phyloP scores from a whole-genome alignment of 2,113 vertebrate species.

The Sinocyclocheilus grahami region DNA sequence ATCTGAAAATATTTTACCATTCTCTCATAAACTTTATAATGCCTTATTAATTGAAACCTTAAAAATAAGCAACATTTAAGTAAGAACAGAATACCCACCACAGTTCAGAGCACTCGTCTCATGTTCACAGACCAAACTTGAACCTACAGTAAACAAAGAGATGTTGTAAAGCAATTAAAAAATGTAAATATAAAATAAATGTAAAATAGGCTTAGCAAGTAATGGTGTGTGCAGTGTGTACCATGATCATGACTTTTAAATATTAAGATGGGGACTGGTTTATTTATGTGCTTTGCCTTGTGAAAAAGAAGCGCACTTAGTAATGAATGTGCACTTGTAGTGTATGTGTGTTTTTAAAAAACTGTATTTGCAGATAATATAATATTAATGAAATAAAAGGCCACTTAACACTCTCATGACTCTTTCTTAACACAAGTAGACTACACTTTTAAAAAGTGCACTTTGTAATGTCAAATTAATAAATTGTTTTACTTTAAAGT shows the following conservation, averaged over 20 bases:
- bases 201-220: not conserved
- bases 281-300: not conserved
- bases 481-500: no score
- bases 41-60: no score
- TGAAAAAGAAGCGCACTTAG: not conserved
- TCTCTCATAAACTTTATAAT: no score
- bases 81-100: conserved; percentile 25
- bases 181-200: not conserved
- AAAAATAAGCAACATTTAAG: no score
- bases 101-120: not conserved
- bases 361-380: not conserved
- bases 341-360: no score
- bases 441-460: no score
- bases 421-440: no score
- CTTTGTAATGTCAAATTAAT: no score
- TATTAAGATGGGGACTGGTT: not conserved
- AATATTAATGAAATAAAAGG: not conserved
- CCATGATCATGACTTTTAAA: not conserved
- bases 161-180: not conserved
- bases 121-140: conserved; percentile 23
- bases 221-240: not conserved
- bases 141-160: conserved; percentile 20
- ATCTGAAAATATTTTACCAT: not conserved
- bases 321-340: not conserved
- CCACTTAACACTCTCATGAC: not conserved